Conservation (phyloP, 2,888 invertebrate genomes). For the Diarsia mendica region DNA sequence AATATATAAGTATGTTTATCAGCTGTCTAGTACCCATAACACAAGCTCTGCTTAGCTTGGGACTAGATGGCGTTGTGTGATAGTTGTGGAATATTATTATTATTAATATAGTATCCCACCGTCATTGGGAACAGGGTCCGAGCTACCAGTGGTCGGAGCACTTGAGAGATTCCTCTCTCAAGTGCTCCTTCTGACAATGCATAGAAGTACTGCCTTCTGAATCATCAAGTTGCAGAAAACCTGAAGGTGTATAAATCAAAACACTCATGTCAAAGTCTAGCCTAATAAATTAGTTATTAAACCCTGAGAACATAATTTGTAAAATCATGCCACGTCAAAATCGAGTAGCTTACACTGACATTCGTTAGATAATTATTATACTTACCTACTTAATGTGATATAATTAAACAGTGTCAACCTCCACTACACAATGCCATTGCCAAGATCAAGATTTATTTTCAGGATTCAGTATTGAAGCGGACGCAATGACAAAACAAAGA, state of each 20-base stretch:
- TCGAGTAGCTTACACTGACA: conserved; percentile 1
- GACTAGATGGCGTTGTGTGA: too few relatives aligned
- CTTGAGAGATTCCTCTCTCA: too few relatives aligned
- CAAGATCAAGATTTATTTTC: conserved; percentile 40
- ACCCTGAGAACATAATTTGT: not conserved
- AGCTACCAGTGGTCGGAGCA: too few relatives aligned
- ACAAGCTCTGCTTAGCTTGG: too few relatives aligned
- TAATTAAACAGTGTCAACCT: conserved; percentile 23
- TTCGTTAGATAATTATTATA: conserved; percentile 30
- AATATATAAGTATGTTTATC: too few relatives aligned
- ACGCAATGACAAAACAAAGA: not conserved
- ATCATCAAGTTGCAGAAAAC: not conserved
- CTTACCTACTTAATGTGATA: conserved; percentile 23
- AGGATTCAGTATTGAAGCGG: conserved; percentile 17
- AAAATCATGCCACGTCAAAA: conserved; percentile 8
- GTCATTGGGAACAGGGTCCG: too few relatives aligned
- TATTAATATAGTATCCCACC: too few relatives aligned
- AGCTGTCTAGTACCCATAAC: too few relatives aligned
- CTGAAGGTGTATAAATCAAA: not conserved
- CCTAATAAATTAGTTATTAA: not conserved
- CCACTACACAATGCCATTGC: conserved; percentile 42
- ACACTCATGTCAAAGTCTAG: not conserved
- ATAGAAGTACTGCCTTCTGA: too few relatives aligned
- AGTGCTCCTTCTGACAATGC: too few relatives aligned
- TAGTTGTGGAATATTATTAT: too few relatives aligned